Evolutionary conservation across 1,140 invertebrate genomes (phyloP), one percentile per base, ranked within the genome.

Genomic region (Stenopsyche tienmushanensis): DNA sequence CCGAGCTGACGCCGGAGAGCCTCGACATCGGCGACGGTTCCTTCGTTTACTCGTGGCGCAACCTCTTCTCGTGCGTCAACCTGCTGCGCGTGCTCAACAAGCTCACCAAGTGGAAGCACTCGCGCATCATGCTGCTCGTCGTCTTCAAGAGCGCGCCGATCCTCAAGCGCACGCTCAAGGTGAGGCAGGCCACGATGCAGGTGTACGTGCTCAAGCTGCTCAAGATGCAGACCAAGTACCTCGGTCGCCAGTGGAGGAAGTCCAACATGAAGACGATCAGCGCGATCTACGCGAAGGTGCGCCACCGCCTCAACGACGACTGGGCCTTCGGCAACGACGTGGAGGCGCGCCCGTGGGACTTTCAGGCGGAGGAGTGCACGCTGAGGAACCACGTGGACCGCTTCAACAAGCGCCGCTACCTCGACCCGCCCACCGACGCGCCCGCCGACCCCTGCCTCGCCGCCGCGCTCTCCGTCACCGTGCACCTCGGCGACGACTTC

Each of bases 251-350:
- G 73, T 99, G 98, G 98, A 85, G 98, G 3, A 99, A 99, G 80
- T 92, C 93, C 0, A 99, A 99, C 77, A 99, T 99, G 97, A 99
- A 98, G 77, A 98, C 96, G 0, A 97, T 99, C 81, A 98, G 95
- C 77, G 95, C 96, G 29, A 99, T 99, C 75, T 99, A 99, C 79
- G 90, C 95, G 54, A 99, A 98, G 85, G 97, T 94, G 57, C 80
- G 93, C 44, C 93, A 95, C 83, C 86, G 94, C 52, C 82, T 99
- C 0, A 99, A 98, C 74, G 98, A 99, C 80, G 98, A 99, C 76
- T 99, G 98, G 98, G 98, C 97, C 10, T 99, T 94, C 85, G 97
- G 97, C 29, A 99, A 99, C 84, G 94, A 99, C 84, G 86, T 98
- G 70, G 96, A 99, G 83, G 94, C 95, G 3, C 84, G 94, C 70